phyloP scores from a whole-genome alignment of 2,888 invertebrate genomes.

The Auanema sp. region DNA sequence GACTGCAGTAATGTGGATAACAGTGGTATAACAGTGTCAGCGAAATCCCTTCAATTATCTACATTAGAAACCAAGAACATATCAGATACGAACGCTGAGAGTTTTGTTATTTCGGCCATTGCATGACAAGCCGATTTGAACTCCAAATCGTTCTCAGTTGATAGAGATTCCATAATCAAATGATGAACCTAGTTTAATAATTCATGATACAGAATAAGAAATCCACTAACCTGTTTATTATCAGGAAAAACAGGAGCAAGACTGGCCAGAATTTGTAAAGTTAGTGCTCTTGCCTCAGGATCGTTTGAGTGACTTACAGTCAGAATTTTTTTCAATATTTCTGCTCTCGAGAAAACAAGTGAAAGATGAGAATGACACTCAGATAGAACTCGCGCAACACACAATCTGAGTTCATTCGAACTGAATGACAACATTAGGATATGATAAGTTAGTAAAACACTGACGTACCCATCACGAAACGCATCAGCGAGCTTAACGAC shows the following conservation, averaged over 20 bases:
- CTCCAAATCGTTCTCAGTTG: constrained; percentile 92
- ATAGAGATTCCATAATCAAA: constrained; percentile 65
- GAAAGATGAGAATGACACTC: constrained; percentile 94
- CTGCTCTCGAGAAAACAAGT: constrained; percentile 80
- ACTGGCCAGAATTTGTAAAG: constrained; percentile 69
- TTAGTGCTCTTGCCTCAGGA: constrained; percentile 86
- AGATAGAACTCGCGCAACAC: constrained; percentile 88
- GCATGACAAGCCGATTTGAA: constrained; percentile 94
- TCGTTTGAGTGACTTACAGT: constrained; percentile 95
- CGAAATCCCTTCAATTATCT: constrained; percentile 53
- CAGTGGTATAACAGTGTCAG: constrained; percentile 90
- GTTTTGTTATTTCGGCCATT: constrained; percentile 88
- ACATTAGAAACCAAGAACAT: not conserved
- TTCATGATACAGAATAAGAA: too few species aligned
- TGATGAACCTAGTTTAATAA: constrained; percentile 30
- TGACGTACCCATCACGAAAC: constrained; percentile 74
- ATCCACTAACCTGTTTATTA: constrained; percentile 17
- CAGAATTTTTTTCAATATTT: constrained; percentile 71
- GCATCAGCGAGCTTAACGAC: constrained; percentile 91
- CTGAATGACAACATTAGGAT: constrained; percentile 16
- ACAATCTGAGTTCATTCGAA: constrained; percentile 86
- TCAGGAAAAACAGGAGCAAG: constrained; percentile 19
- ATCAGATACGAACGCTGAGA: constrained; percentile 75
- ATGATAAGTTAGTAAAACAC: constrained; percentile 6
- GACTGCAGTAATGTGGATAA: constrained; percentile 92